Percentiles rank a stretch among this genome's conserved stretches.
These are phyloP conservation scores for Phyllotreta striolata DNA, from an alignment of 2,888 invertebrate genomes.

Conservation along the genomic window DNA sequence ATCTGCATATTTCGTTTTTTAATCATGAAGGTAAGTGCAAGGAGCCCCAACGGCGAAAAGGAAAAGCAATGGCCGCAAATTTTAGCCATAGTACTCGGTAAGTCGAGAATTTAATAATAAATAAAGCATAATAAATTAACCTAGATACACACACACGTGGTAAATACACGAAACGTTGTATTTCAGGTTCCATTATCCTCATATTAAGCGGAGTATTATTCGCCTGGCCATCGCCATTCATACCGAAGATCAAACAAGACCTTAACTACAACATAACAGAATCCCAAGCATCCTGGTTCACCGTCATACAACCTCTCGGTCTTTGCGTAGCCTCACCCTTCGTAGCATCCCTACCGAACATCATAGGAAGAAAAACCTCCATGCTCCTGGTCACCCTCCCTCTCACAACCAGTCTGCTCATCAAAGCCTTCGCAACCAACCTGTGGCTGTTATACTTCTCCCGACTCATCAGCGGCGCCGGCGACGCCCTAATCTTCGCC, in stretches of 20 bases:
- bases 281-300: slow-evolving; percentile 53
- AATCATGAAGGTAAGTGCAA: background rate
- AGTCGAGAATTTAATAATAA: background rate
- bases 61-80: slow-evolving; percentile 33
- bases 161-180: too few species aligned
- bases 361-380: slow-evolving; percentile 10
- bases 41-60: background rate
- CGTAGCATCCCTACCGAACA: background rate
- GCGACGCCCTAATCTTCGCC: slow-evolving; percentile 44
- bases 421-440: slow-evolving; percentile 9
- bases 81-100: slow-evolving; percentile 29
- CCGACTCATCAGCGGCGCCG: slow-evolving; percentile 6
- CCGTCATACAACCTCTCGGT: slow-evolving; percentile 43
- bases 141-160: background rate
- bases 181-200: slow-evolving; percentile 39
- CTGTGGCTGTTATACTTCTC: slow-evolving; percentile 11
- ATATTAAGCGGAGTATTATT: slow-evolving; percentile 44
- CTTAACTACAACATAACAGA: slow-evolving; percentile 46
- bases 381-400: slow-evolving; percentile 2
- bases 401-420: background rate
- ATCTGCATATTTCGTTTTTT: background rate
- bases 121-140: background rate
- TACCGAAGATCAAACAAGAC: slow-evolving; percentile 20
- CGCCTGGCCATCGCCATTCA: slow-evolving; percentile 27
- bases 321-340: slow-evolving; percentile 8